phyloP scores from a whole-genome alignment of 92 coral and sea anemone genomes.

The Actinernus sp. region DNA sequence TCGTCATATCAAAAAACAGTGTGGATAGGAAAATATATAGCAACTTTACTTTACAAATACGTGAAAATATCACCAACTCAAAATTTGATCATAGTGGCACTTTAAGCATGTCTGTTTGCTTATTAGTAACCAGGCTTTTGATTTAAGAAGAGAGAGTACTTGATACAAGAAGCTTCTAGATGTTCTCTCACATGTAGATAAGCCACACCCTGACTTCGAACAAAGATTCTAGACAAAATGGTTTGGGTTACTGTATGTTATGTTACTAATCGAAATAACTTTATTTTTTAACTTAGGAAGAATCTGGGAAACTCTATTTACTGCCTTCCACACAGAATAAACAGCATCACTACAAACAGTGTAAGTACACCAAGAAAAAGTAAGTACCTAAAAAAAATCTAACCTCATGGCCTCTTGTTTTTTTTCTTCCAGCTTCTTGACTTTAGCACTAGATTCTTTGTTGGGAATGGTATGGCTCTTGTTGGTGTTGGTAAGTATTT shows the following conservation, averaged over 20 bases:
- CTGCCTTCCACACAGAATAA: slow-evolving; percentile 90
- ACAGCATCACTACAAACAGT: slow-evolving; percentile 66
- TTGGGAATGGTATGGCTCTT: slow-evolving; percentile 86
- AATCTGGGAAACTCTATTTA: slow-evolving; percentile 89
- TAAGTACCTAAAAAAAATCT: not conserved
- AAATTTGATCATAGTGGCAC: no score
- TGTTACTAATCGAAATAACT: not conserved
- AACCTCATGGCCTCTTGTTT: not conserved
- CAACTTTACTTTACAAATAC: no score
- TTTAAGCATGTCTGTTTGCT: no score
- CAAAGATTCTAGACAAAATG: no score
- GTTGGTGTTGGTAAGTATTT: slow-evolving; percentile 91
- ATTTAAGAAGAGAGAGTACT: no score
- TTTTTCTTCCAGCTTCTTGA: slow-evolving; percentile 63
- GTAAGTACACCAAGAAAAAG: slow-evolving; percentile 44
- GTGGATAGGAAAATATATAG: no score
- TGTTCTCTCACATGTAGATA: no score
- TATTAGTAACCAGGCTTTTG: no score
- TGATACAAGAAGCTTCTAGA: no score
- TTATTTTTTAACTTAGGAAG: slow-evolving; percentile 45
- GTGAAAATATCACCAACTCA: no score
- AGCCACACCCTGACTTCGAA: no score
- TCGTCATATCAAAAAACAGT: no score
- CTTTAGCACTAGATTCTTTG: slow-evolving; percentile 62
- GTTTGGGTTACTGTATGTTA: not conserved